Evolutionary conservation across 2,797 vertebrate genomes (phyloP).

Genomic region (Mormyrops attenuatus): DNA sequence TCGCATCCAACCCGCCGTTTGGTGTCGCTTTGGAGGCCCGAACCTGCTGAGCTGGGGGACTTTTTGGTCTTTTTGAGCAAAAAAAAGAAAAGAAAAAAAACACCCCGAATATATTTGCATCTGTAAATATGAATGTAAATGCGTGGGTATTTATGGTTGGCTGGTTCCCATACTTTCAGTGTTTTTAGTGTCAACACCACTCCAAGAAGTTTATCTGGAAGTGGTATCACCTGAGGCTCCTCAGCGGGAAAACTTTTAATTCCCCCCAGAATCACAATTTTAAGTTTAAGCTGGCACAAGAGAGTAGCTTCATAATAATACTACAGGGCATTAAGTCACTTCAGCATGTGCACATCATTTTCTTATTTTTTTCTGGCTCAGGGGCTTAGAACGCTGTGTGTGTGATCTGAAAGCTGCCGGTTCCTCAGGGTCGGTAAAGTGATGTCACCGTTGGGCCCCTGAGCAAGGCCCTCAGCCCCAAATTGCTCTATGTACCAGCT

Average conservation of each 20-base stretch:
- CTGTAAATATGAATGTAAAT: conserved; percentile 5
- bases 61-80: background rate
- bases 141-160: background rate
- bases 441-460: background rate
- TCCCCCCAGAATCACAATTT: background rate
- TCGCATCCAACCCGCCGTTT: background rate
- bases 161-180: background rate
- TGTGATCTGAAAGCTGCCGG: background rate
- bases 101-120: background rate
- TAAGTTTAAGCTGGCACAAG: background rate
- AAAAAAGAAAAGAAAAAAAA: background rate
- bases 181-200: background rate
- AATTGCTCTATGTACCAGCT: background rate
- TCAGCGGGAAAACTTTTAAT: background rate
- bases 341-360: background rate
- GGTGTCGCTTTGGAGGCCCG: background rate
- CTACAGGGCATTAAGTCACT: background rate
- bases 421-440: background rate
- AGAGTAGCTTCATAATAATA: background rate
- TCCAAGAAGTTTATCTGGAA: background rate
- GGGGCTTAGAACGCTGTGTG: background rate
- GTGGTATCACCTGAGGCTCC: background rate
- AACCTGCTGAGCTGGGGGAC: background rate
- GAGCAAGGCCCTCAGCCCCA: background rate
- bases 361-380: background rate